Base-by-base conservation (phyloP, 2,113 vertebrate species). In the Sylvietta virens region DNA sequence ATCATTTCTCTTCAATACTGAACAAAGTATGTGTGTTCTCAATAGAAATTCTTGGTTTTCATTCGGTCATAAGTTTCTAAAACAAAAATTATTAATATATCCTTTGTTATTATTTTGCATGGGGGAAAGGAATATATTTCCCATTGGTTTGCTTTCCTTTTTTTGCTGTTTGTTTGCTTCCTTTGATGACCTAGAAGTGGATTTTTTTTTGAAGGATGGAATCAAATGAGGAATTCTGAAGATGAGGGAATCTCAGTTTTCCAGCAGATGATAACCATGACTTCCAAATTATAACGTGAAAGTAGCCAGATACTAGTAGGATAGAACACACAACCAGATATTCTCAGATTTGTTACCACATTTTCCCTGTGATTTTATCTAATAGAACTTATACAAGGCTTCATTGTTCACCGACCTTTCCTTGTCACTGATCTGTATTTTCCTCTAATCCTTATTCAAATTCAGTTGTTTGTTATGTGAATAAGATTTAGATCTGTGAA, bases 201-300 rank as follows among this genome's bases (percentile, higher is more conserved):
- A 3, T 4, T 13, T 56, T 73, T 92, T 92, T 76, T 57, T 9
- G 3, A 89, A 86, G 20, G 27, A 23, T 82, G 58, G 85, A 81
- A 50, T 71, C 67, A 80, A 58, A 33, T 90, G 40, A n/a, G n/a
- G n/a, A n/a, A n/a, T 73, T 71, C 79, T 84, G 31, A 81, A 58
- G 15, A 33, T 3, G 9, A 30, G 28, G 17, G 3, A 5, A 53
- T 67, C 65, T 89, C 37, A 57, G 14, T 56, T 81, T 87, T 76
- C 40, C 79, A 86, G 65, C 9, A 83, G 21, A 69, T 58, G 31
- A 11, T 71, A 79, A 70, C 3, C 18, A 15, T 20, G 6, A 54
- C 20, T 88, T 39, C 40, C 8, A 4, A 70, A 28, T 40, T 44
- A n/a, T 26, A 61, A 77, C 62, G 37, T 39, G 3, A 73, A 80